Percentiles rank a stretch among this genome's conserved stretches.
Conservation (phyloP, 1,140 invertebrate genomes). For the Marisa cornuarietis region DNA sequence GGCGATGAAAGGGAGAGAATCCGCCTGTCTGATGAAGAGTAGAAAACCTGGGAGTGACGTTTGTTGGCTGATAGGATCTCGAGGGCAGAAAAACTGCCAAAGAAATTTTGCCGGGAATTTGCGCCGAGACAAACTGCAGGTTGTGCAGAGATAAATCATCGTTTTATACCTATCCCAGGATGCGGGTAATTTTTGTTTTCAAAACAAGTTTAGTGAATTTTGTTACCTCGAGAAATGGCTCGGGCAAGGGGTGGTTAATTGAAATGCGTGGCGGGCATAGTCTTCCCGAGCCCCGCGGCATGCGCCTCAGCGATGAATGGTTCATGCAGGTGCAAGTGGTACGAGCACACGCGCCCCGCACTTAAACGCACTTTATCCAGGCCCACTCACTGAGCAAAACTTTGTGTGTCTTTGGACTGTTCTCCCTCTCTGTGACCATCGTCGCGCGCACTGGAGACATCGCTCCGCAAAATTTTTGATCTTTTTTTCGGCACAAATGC, state of each 20-base stretch:
- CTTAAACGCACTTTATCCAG: too few species aligned
- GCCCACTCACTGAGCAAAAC: too few species aligned
- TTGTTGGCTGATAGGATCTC: constrained; percentile 11
- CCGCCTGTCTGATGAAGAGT: background rate
- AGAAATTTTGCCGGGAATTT: constrained; percentile 17
- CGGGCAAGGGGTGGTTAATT: constrained; percentile 4
- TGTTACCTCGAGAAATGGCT: constrained; percentile 12
- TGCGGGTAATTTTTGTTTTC: constrained; percentile 19
- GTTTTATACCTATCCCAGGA: constrained; percentile 10
- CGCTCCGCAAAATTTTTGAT: too few species aligned
- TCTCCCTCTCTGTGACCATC: too few species aligned
- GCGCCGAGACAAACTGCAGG: constrained; percentile 8
- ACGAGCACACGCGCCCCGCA: too few species aligned
- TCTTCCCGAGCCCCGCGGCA: background rate
- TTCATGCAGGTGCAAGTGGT: too few species aligned
- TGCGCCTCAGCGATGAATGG: too few species aligned
- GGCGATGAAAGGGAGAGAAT: constrained; percentile 14
- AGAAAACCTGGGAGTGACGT: constrained; percentile 10
- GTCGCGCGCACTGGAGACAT: too few species aligned
- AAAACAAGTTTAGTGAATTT: constrained; percentile 20
- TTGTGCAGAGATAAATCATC: constrained; percentile 12
- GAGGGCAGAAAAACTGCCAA: constrained; percentile 18
- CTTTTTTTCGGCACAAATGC: too few species aligned
- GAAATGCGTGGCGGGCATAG: constrained; percentile 5
- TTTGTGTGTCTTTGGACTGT: too few species aligned